Evolutionary conservation across 1,140 invertebrate species (phyloP).

Genomic region (Papilio glaucus): DNA sequence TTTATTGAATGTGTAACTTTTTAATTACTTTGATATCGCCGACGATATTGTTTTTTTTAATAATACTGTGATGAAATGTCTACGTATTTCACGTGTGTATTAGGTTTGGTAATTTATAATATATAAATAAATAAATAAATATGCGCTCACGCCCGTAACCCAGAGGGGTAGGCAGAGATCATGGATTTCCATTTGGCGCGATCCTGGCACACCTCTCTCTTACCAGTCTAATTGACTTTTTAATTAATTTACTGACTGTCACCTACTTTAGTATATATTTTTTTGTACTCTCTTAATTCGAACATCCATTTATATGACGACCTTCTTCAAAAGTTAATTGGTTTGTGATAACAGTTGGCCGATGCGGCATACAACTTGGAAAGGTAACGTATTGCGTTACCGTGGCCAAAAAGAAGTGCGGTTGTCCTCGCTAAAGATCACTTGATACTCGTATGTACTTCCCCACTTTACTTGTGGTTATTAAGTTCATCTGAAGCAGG

Average conservation of each 20-base stretch:
- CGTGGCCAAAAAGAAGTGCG: constrained; percentile 50
- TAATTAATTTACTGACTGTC: too few relatives aligned
- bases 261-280: too few relatives aligned
- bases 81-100: too few relatives aligned
- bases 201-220: too few relatives aligned
- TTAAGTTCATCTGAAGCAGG: constrained; percentile 10
- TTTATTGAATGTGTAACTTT: neutral
- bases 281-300: neutral
- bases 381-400: constrained; percentile 30
- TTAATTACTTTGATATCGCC: neutral
- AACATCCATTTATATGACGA: neutral
- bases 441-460: constrained; percentile 51
- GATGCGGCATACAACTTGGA: constrained; percentile 28
- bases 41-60: neutral
- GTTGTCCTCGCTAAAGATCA: constrained; percentile 61
- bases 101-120: too few relatives aligned
- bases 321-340: neutral
- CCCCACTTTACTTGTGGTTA: constrained; percentile 18
- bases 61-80: neutral
- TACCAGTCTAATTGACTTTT: too few relatives aligned
- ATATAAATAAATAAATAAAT: too few relatives aligned
- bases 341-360: neutral
- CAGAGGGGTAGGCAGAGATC: too few relatives aligned
- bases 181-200: too few relatives aligned
- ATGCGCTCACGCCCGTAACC: too few relatives aligned